Evolutionary conservation across 2,113 vertebrate genomes (phyloP).

Genomic region (Bothrops jararaca): DNA sequence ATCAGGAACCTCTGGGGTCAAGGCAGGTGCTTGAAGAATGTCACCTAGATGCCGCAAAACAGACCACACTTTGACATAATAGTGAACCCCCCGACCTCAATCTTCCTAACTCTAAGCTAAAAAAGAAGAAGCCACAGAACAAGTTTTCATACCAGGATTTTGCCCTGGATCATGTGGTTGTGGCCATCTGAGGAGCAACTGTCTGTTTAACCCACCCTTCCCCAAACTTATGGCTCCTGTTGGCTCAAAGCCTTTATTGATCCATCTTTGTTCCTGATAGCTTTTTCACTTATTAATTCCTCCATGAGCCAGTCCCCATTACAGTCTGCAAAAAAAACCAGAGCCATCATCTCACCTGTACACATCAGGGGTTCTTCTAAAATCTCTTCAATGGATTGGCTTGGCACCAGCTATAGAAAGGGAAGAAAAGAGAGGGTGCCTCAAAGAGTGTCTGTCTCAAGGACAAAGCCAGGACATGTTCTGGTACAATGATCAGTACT

Average conservation of each 20-base stretch:
- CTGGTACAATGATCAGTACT: background rate
- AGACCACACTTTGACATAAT: background rate
- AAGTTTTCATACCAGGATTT: background rate
- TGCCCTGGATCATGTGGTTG: too few species aligned
- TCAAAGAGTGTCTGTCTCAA: background rate
- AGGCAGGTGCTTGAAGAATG: constrained; percentile 43
- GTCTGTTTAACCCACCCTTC: background rate
- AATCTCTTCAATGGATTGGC: constrained; percentile 83
- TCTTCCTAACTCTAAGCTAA: background rate
- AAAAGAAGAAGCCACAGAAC: background rate
- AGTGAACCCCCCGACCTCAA: background rate
- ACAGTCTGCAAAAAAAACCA: too few species aligned
- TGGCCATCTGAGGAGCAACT: background rate
- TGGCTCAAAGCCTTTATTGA: background rate
- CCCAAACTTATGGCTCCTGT: background rate
- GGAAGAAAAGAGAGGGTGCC: constrained; percentile 12
- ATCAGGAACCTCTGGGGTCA: constrained; percentile 21
- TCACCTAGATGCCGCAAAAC: constrained; percentile 55
- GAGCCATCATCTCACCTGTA: constrained; percentile 61
- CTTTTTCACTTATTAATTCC: background rate
- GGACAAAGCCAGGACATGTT: background rate
- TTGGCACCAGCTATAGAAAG: constrained; percentile 77
- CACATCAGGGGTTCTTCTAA: constrained; percentile 73
- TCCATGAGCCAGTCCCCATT: background rate
- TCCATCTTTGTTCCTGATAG: background rate